These are phyloP conservation scores for Eulemur rubriventer DNA, from an alignment of 2,797 vertebrate genomes.

Conservation along the genomic window DNA sequence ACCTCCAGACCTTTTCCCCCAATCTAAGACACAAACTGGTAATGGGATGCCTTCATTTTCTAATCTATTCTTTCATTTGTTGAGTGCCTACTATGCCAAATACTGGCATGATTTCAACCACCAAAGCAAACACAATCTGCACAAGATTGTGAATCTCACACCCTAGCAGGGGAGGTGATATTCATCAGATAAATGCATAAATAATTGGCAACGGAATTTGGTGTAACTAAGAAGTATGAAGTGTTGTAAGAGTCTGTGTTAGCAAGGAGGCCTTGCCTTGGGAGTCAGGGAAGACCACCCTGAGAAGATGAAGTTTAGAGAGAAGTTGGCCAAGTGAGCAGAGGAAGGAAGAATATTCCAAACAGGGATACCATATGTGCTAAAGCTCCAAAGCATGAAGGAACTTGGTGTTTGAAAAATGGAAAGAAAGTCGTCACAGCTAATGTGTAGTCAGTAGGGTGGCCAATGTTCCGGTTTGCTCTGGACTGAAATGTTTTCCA, in stretches of 20 bases:
- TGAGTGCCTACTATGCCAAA: too few relatives aligned
- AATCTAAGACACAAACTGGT: too few relatives aligned
- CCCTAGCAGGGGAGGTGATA: fast-evolving
- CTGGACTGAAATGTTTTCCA: not conserved
- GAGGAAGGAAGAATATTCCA: not conserved
- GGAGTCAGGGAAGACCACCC: not conserved
- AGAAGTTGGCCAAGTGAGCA: not conserved
- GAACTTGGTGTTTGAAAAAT: not conserved
- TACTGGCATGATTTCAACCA: too few relatives aligned
- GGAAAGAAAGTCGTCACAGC: not conserved
- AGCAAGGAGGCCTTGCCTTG: not conserved
- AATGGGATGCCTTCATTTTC: not conserved
- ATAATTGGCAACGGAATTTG: fast-evolving
- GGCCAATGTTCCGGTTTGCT: not conserved
- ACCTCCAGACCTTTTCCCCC: not conserved
- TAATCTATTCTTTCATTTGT: not conserved
- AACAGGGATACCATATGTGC: not conserved
- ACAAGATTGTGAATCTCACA: not conserved
- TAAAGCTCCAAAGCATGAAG: not conserved
- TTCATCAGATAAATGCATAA: not conserved
- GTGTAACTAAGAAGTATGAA: not conserved
- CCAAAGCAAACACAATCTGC: not conserved
- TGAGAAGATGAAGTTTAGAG: not conserved
- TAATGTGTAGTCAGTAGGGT: fast-evolving
- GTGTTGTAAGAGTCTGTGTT: not conserved